Evolutionary conservation across 2,888 invertebrate species (phyloP).

Genomic region (Pharmacophagus antenor): DNA sequence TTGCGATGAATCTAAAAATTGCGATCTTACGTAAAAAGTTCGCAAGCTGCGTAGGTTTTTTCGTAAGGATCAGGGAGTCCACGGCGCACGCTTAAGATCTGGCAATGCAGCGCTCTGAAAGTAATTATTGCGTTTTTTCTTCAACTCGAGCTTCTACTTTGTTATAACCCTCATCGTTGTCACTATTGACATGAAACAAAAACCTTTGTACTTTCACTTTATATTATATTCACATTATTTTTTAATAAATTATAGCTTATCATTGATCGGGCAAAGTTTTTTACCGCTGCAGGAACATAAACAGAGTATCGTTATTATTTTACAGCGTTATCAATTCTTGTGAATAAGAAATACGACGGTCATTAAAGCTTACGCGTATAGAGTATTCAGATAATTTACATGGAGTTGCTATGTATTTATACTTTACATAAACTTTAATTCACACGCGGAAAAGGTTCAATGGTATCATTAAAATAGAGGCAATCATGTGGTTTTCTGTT

Average conservation of each 20-base stretch:
- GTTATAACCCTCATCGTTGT: background rate
- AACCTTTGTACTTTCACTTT: background rate
- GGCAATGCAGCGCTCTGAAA: too few species aligned
- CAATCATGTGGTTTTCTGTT: constrained; percentile 3
- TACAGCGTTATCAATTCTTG: constrained; percentile 15
- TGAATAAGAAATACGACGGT: constrained; percentile 25
- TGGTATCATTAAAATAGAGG: background rate
- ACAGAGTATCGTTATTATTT: constrained; percentile 22
- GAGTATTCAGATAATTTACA: constrained; percentile 21
- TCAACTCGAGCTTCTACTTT: background rate
- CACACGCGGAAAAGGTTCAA: constrained; percentile 9
- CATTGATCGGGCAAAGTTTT: constrained; percentile 12
- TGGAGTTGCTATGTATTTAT: constrained; percentile 4
- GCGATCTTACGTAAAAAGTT: too few species aligned
- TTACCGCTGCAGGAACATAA: constrained; percentile 19
- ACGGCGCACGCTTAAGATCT: too few species aligned
- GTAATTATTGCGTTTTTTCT: too few species aligned
- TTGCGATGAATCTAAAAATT: too few species aligned
- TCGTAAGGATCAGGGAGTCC: too few species aligned
- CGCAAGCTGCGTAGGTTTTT: too few species aligned
- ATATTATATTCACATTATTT: background rate
- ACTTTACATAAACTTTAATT: constrained; percentile 18
- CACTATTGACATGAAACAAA: background rate
- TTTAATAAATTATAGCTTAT: constrained; percentile 11
- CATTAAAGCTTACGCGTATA: constrained; percentile 20